phyloP scores from a whole-genome alignment of 2,113 vertebrate species.

The Speoplatyrhinus poulsoni region DNA sequence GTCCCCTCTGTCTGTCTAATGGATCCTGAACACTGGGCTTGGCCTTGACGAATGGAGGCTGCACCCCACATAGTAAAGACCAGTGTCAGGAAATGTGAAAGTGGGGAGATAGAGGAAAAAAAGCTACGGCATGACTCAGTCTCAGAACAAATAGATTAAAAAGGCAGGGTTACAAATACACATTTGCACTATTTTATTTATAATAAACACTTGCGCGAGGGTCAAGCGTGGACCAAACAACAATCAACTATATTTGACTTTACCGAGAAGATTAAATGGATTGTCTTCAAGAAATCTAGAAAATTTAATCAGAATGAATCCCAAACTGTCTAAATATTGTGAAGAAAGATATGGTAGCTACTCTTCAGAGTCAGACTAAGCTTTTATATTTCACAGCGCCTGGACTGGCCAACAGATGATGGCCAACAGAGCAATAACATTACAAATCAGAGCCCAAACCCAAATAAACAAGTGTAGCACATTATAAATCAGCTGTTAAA shows the following conservation, averaged over 20 bases:
- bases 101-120: not conserved
- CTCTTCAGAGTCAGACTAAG: not conserved
- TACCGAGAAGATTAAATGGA: not conserved
- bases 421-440: slow-evolving; percentile 26
- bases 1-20: slow-evolving; percentile 57
- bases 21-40: slow-evolving; percentile 36
- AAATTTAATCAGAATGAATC: slow-evolving; percentile 23
- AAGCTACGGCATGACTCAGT: slow-evolving; percentile 51
- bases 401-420: slow-evolving; percentile 43
- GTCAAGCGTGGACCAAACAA: slow-evolving; percentile 28
- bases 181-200: not conserved
- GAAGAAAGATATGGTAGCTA: slow-evolving; percentile 25
- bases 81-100: slow-evolving; percentile 34
- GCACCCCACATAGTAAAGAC: slow-evolving; percentile 36
- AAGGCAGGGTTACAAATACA: slow-evolving; percentile 19
- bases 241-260: slow-evolving; percentile 24
- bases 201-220: not conserved
- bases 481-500: slow-evolving; percentile 55
- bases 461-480: slow-evolving; percentile 63
- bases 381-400: not conserved
- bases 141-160: slow-evolving; percentile 51
- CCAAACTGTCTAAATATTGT: slow-evolving; percentile 39
- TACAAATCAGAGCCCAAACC: slow-evolving; percentile 46
- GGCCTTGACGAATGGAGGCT: slow-evolving; percentile 60
- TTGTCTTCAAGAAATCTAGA: slow-evolving; percentile 12